phyloP scores from a whole-genome alignment of 30 jellyfish, hydroid and myxozoan genomes.

The Turritopsis dohrnii region DNA sequence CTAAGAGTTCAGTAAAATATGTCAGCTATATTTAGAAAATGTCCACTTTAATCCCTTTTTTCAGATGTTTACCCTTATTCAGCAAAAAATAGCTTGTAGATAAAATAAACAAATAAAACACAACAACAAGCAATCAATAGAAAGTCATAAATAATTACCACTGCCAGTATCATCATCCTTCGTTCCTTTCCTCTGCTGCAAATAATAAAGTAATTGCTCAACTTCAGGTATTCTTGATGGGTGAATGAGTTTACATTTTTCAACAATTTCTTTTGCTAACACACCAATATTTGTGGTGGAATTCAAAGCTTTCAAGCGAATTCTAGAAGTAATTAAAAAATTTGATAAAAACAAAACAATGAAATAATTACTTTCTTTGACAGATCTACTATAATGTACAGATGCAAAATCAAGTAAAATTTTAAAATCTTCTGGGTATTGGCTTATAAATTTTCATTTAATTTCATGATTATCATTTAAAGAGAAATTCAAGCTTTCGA shows the following conservation, averaged over 20 bases:
- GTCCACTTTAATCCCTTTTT: background rate
- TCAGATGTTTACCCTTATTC: background rate
- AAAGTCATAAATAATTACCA: background rate
- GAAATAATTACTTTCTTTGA: too few species aligned
- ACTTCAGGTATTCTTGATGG: slow-evolving; percentile 97
- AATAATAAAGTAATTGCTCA: slow-evolving; percentile 79
- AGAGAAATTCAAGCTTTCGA: too few species aligned
- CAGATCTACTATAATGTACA: too few species aligned
- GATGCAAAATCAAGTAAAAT: too few species aligned
- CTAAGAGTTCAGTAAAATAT: slow-evolving; percentile 26
- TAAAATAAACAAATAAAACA: background rate
- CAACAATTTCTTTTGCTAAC: slow-evolving; percentile 88
- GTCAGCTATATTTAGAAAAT: too few species aligned
- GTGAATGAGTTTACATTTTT: slow-evolving; percentile 84
- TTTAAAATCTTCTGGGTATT: too few species aligned
- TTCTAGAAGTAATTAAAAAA: slow-evolving; percentile 39
- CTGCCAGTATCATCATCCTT: background rate
- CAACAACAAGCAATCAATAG: background rate
- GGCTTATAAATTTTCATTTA: background rate
- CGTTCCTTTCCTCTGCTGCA: slow-evolving; percentile 63
- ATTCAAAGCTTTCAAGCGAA: slow-evolving; percentile 73
- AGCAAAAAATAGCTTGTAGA: background rate
- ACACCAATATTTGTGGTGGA: slow-evolving; percentile 66
- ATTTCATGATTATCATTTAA: background rate
- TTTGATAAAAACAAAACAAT: background rate